These are phyloP conservation scores for Mythimna albipuncta DNA, from an alignment of 2,888 invertebrate species.

Conservation along the genomic window DNA sequence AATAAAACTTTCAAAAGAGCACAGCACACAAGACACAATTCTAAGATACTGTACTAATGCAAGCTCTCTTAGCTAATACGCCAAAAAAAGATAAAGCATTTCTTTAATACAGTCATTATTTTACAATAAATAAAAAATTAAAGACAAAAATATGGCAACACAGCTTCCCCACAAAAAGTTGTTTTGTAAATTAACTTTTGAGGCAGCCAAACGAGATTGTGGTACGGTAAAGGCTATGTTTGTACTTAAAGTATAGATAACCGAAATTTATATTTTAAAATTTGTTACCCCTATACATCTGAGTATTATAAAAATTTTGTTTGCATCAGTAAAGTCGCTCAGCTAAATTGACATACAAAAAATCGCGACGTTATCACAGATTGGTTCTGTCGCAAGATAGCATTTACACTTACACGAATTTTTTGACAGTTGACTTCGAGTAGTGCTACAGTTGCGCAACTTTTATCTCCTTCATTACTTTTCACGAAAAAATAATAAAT, in stretches of 20 bases:
- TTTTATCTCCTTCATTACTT: not conserved
- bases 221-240: not conserved
- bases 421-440: constrained; percentile 11
- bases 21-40: constrained; percentile 21
- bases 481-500: not conserved
- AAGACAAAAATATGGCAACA: not conserved
- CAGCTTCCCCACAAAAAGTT: constrained; percentile 6
- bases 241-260: not conserved
- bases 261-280: not conserved
- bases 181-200: not conserved
- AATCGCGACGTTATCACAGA: constrained; percentile 32
- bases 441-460: constrained; percentile 26
- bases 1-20: constrained; percentile 22
- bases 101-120: not conserved
- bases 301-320: not conserved
- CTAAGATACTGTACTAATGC: constrained; percentile 1
- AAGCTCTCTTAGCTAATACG: not conserved
- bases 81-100: not conserved
- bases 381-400: constrained; percentile 33
- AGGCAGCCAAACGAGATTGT: not conserved
- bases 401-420: constrained; percentile 14
- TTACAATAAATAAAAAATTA: not conserved
- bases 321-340: constrained; percentile 6
- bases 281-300: not conserved
- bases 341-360: constrained; percentile 10